Conservation (phyloP, 2,113 vertebrate species). For the Salvelinus alpinus region DNA sequence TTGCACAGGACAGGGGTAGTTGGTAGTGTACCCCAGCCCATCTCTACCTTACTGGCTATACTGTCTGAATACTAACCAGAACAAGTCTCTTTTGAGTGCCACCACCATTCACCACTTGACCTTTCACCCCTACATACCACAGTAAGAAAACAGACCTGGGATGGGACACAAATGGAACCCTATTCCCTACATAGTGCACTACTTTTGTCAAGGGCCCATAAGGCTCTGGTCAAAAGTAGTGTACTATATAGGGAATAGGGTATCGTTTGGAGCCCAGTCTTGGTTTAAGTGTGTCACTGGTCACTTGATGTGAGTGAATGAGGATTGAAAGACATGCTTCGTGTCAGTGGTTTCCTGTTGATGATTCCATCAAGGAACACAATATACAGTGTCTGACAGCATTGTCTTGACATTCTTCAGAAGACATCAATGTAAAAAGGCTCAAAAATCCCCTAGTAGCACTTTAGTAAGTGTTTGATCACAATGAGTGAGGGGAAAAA, state of each 20-base stretch:
- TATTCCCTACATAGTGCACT: too few species aligned
- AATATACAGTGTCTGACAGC: too few species aligned
- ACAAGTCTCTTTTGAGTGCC: constrained; percentile 32
- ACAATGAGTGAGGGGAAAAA: constrained; percentile 28
- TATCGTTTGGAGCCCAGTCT: not conserved
- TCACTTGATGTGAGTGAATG: constrained; percentile 25
- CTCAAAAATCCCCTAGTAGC: too few species aligned
- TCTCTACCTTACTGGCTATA: constrained; percentile 26
- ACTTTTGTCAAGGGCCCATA: too few species aligned
- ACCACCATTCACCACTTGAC: constrained; percentile 56
- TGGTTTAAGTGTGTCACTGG: constrained; percentile 30
- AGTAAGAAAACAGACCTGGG: constrained; percentile 3
- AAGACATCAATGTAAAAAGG: not conserved
- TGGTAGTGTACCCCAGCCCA: constrained; percentile 29
- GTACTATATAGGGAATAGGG: too few species aligned
- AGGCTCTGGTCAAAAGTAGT: too few species aligned
- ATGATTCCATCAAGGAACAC: constrained; percentile 45
- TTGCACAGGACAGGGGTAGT: constrained; percentile 35
- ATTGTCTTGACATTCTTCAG: constrained; percentile 21
- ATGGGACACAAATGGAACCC: too few species aligned
- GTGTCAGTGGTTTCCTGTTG: constrained; percentile 50
- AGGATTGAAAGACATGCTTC: constrained; percentile 31
- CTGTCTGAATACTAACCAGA: constrained; percentile 40
- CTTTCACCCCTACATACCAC: constrained; percentile 49
- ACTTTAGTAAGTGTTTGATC: too few species aligned